Evolutionary conservation across 2,113 vertebrate species (phyloP).

Genomic region (Podilymbus podiceps): DNA sequence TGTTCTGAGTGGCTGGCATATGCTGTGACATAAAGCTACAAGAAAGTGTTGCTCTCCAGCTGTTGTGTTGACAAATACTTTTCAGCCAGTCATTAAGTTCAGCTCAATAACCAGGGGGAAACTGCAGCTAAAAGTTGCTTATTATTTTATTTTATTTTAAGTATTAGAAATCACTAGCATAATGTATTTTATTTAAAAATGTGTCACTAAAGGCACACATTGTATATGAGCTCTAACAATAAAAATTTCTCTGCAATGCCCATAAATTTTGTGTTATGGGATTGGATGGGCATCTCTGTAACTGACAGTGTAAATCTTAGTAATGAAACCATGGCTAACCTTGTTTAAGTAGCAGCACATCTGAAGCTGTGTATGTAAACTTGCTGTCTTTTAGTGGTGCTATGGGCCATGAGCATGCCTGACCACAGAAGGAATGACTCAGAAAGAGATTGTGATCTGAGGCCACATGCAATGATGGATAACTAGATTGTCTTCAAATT

Average conservation of each 20-base stretch:
- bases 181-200: conserved; percentile 44
- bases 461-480: not conserved
- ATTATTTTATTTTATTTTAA: conserved; percentile 67
- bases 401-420: not conserved
- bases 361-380: not conserved
- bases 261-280: conserved; percentile 25
- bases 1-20: conserved; percentile 92
- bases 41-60: conserved; percentile 93
- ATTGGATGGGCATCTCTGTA: conserved; percentile 24
- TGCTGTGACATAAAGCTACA: conserved; percentile 95
- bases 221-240: conserved; percentile 20
- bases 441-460: not conserved
- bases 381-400: not conserved
- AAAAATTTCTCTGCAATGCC: conserved; percentile 1
- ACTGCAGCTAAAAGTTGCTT: conserved; percentile 51
- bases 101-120: conserved; percentile 80
- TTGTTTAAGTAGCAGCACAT: conserved; percentile 9
- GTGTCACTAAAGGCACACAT: conserved; percentile 29
- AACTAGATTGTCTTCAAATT: not conserved
- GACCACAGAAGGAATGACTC: not conserved
- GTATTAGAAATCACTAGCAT: conserved; percentile 38
- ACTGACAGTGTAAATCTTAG: conserved; percentile 36
- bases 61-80: conserved; percentile 95
- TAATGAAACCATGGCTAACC: conserved; percentile 21
- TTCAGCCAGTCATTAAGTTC: conserved; percentile 91